Conservation (phyloP, 1,140 invertebrate species). For the Diabrotica undecimpunctata region DNA sequence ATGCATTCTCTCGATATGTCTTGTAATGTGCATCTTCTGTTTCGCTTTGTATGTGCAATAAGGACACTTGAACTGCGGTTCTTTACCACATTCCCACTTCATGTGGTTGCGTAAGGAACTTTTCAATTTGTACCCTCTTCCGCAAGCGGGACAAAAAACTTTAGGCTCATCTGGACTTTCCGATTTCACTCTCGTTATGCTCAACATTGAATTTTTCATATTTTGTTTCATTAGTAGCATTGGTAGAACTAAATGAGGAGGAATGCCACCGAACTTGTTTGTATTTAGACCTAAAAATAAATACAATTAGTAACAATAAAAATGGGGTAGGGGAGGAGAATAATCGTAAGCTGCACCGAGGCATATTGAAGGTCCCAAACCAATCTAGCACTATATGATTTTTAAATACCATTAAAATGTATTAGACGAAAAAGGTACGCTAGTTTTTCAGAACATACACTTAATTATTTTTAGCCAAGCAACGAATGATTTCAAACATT, state of each 20-base stretch:
- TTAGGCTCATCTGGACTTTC: neutral
- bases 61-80: slow-evolving; percentile 76
- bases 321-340: neutral
- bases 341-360: too few relatives aligned
- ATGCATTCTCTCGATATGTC: slow-evolving; percentile 78
- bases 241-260: slow-evolving; percentile 43
- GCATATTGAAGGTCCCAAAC: too few relatives aligned
- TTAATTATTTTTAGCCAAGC: too few relatives aligned
- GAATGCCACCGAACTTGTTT: slow-evolving; percentile 30
- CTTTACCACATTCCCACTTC: slow-evolving; percentile 54
- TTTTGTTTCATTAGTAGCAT: slow-evolving; percentile 47
- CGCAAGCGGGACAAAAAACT: slow-evolving; percentile 27
- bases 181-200: slow-evolving; percentile 26
- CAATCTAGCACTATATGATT: too few relatives aligned
- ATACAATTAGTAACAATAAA: neutral
- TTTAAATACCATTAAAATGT: too few relatives aligned
- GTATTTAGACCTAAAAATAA: neutral
- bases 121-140: slow-evolving; percentile 43
- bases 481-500: too few relatives aligned
- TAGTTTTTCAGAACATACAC: too few relatives aligned
- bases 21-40: slow-evolving; percentile 78
- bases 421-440: too few relatives aligned
- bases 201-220: slow-evolving; percentile 45
- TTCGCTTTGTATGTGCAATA: slow-evolving; percentile 77
- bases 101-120: slow-evolving; percentile 51